A percentile compares a stretch with the other conserved stretches of the same genome.
phyloP scores from a whole-genome alignment of 2,113 vertebrate genomes.

The Oostethus manadensis region DNA sequence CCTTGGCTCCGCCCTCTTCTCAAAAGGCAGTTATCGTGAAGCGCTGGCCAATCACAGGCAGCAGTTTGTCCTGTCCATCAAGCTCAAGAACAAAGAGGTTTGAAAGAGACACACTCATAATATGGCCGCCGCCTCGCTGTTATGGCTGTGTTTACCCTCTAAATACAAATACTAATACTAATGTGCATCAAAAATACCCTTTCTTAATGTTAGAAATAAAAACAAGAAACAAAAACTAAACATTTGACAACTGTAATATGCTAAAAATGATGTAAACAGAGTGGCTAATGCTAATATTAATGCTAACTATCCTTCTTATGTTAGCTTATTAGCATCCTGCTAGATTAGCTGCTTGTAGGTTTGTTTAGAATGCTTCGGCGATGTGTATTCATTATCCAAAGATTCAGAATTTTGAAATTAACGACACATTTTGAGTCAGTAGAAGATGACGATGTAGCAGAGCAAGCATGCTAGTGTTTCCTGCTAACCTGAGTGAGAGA shows the following conservation, averaged over 20 bases:
- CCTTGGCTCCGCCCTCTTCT: slow-evolving; percentile 95
- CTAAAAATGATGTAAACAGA: no score
- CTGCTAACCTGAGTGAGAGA: no score
- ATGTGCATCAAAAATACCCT: no score
- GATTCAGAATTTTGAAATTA: no score
- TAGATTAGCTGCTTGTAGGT: neutral
- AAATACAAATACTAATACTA: no score
- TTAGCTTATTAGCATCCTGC: neutral
- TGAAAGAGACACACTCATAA: neutral
- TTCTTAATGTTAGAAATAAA: no score
- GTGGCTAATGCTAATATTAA: no score
- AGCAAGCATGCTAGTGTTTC: neutral
- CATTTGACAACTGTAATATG: no score
- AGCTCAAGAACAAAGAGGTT: slow-evolving; percentile 94
- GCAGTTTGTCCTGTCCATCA: slow-evolving; percentile 93
- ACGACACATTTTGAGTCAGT: no score
- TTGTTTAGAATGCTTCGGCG: neutral
- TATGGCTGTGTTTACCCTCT: no score
- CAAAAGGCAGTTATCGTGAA: slow-evolving; percentile 92
- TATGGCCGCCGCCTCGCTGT: neutral
- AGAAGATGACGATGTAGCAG: neutral
- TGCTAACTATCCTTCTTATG: neutral
- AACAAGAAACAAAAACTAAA: no score
- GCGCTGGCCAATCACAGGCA: slow-evolving; percentile 87
- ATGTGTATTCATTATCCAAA: no score